Evolutionary conservation across 2,888 invertebrate species (phyloP), one percentile per base, ranked within the genome.

Genomic region (Serripes groenlandicus): DNA sequence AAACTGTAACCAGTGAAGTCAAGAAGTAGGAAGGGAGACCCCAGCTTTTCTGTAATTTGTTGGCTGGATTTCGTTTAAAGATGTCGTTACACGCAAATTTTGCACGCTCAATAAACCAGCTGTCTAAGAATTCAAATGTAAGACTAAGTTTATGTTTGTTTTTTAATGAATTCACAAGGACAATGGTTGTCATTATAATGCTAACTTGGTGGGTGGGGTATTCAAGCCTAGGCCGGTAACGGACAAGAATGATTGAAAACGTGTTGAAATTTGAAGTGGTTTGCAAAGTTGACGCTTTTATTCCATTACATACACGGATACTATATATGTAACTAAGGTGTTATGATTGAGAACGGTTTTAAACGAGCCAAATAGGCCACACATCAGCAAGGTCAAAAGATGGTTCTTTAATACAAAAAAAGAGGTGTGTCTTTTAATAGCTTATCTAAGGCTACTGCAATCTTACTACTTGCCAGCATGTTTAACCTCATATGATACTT

Each of bases 1-100:
- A 68, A 68, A 60, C 52, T 5, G 66, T 52, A 35, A 56, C 77
- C 77, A 68, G 72, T 68, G 71, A 15, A 21, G n/a, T 30, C n/a
- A n/a, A 42, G 23, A 26, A 26, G 11, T 32, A 18, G 62, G 62
- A 21, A 32, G 37, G 66, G 1, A 11, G 37, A 11, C 56, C 56
- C 23, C 5, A 11, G 21, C 37, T 23, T 26, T 66, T 32, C 26
- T 1, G 18, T 28, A 26, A 26, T 23, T 42, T 66, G 11, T 1
- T 21, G 37, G 37, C 35, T 32, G 5, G 15, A n/a, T 11, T 32
- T 18, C 62, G 21, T 32, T 62, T 42, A 1, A 66, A 32, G 42
- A 66, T 66, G 66, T 66, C 66, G 35, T 3, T 66, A 21, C 66
- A 37, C 0, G 4, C 66, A 26, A 66, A 35, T 66, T 66, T 66